A percentile compares a stretch with the other conserved stretches of the same genome.
phyloP scores from a whole-genome alignment of 2,113 vertebrate species.

The Castor canadensis region DNA sequence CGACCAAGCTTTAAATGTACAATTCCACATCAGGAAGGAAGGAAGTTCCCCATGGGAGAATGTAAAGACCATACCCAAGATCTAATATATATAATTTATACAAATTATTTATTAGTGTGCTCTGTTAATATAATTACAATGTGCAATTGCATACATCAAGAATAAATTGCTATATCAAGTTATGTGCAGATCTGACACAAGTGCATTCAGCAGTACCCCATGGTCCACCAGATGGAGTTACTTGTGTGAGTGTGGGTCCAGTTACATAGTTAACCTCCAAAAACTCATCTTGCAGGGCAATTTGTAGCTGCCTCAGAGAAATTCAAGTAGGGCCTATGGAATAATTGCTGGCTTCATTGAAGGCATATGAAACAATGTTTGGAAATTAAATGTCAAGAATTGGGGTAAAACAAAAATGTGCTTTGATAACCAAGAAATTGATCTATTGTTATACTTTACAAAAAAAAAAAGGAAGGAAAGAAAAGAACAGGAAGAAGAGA shows the following conservation, averaged over 20 bases:
- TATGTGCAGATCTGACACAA: conserved; percentile 83
- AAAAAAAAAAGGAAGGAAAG: not conserved
- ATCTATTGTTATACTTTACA: not conserved
- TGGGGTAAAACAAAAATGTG: conserved; percentile 66
- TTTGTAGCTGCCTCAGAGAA: conserved; percentile 83
- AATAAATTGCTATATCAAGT: conserved; percentile 81
- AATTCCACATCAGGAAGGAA: conserved; percentile 81
- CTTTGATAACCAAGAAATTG: conserved; percentile 23
- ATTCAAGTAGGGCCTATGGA: conserved; percentile 83
- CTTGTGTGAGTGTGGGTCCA: conserved; percentile 69
- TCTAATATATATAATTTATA: conserved; percentile 90
- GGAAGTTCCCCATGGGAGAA: conserved; percentile 83
- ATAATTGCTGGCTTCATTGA: conserved; percentile 78
- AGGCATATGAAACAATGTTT: conserved; percentile 74
- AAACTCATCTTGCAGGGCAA: conserved; percentile 74
- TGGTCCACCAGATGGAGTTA: conserved; percentile 71
- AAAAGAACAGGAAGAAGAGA: not conserved
- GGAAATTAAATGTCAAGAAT: conserved; percentile 44
- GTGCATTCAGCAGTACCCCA: conserved; percentile 79
- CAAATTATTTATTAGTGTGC: conserved; percentile 90
- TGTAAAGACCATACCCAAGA: conserved; percentile 87
- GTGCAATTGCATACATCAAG: conserved; percentile 87
- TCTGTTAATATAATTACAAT: conserved; percentile 89
- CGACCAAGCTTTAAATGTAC: conserved; percentile 77
- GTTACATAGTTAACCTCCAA: conserved; percentile 69